Percentiles rank a stretch among this genome's conserved stretches.
Conservation (phyloP, 2,113 vertebrate genomes). For the Tragelaphus strepsiceros region DNA sequence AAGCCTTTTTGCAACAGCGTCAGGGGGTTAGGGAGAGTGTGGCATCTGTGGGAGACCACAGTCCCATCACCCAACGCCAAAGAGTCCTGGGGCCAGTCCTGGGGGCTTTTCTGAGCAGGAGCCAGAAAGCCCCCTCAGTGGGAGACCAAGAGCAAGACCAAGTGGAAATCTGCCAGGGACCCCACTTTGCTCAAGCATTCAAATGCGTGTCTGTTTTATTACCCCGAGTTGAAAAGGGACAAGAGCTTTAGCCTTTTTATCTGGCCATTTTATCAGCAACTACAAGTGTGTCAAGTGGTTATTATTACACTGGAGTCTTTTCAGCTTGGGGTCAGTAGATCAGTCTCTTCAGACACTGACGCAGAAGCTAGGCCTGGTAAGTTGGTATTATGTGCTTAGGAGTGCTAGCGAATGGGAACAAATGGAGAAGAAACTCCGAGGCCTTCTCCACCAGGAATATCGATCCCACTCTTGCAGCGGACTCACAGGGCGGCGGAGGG, state of each 20-base stretch:
- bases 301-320: slow-evolving; percentile 56
- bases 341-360: slow-evolving; percentile 56
- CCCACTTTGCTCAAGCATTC: slow-evolving; percentile 43
- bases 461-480: slow-evolving; percentile 59
- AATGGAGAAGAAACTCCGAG: slow-evolving; percentile 74
- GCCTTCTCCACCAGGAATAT: slow-evolving; percentile 83
- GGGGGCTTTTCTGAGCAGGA: not conserved
- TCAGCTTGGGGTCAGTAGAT: slow-evolving; percentile 69
- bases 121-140: accelerated
- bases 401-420: slow-evolving; percentile 72
- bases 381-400: slow-evolving; percentile 84
- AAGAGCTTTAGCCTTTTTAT: slow-evolving; percentile 63
- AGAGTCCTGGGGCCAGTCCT: not conserved
- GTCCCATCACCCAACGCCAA: accelerated
- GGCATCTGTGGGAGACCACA: not conserved
- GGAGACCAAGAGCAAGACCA: not conserved
- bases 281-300: slow-evolving; percentile 65
- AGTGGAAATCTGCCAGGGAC: not conserved
- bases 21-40: not conserved
- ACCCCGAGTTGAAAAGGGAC: slow-evolving; percentile 48
- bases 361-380: slow-evolving; percentile 47
- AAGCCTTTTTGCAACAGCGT: not conserved
- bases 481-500: not conserved
- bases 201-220: slow-evolving; percentile 62
- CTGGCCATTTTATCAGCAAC: slow-evolving; percentile 62